Percentiles rank a stretch among this genome's conserved stretches.
Evolutionary conservation across 2,113 vertebrate genomes (phyloP).

Genomic region (Uropsilus gracilis): DNA sequence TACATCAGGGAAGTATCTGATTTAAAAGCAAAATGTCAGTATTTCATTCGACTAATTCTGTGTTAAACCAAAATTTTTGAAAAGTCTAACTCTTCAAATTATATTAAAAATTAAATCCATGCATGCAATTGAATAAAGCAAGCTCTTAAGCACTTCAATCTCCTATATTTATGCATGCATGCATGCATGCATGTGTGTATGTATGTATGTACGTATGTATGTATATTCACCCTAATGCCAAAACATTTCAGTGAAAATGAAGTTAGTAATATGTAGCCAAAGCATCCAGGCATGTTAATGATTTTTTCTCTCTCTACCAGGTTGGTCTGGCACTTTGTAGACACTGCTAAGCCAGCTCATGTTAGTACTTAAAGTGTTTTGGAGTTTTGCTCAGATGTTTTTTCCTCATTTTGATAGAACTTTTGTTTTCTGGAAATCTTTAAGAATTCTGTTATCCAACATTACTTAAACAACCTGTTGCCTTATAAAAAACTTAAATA

Average conservation of each 20-base stretch:
- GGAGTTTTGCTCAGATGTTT: constrained; percentile 61
- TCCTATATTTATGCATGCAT: background rate
- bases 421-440: constrained; percentile 72
- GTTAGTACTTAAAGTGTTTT: constrained; percentile 41
- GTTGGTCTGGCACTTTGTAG: constrained; percentile 50
- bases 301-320: constrained; percentile 42
- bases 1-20: constrained; percentile 46
- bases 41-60: constrained; percentile 39
- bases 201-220: background rate
- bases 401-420: constrained; percentile 62
- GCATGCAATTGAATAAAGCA: constrained; percentile 10
- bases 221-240: constrained; percentile 21
- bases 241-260: constrained; percentile 55
- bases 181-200: background rate
- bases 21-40: constrained; percentile 57
- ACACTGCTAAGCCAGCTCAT: constrained; percentile 44
- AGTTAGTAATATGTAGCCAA: constrained; percentile 37
- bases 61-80: constrained; percentile 24
- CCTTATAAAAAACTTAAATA: constrained; percentile 51
- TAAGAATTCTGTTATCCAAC: constrained; percentile 60
- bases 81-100: constrained; percentile 51
- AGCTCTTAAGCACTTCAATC: background rate
- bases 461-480: constrained; percentile 69
- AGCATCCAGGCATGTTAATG: constrained; percentile 41
- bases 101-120: background rate